phyloP scores from a whole-genome alignment of 2,888 invertebrate species.

The Lycaena phlaeas region DNA sequence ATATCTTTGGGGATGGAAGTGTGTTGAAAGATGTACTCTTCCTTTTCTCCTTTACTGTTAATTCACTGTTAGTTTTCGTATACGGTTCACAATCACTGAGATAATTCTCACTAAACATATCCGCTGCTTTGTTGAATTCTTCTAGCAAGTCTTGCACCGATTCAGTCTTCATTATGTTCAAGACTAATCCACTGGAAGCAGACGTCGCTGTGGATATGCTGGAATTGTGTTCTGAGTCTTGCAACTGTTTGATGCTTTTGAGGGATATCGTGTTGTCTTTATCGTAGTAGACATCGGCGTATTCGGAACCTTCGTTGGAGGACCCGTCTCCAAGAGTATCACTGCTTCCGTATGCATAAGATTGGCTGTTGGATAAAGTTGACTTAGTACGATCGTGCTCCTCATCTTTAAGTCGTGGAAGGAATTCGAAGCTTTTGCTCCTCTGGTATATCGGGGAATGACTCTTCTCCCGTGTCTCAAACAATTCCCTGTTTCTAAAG shows the following conservation, averaged over 20 bases:
- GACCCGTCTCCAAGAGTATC: conserved; percentile 52
- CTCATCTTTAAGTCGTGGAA: conserved; percentile 49
- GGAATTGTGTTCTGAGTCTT: conserved; percentile 42
- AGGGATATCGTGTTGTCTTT: conserved; percentile 45
- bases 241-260: conserved; percentile 50
- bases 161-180: conserved; percentile 43
- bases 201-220: conserved; percentile 47
- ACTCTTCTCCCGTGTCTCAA: conserved; percentile 30
- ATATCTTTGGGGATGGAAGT: conserved; percentile 50
- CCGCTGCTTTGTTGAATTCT: conserved; percentile 58
- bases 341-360: conserved; percentile 43
- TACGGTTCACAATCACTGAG: conserved; percentile 61
- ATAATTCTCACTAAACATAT: conserved; percentile 57
- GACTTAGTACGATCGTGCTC: conserved; percentile 27
- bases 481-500: conserved; percentile 46
- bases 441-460: conserved; percentile 43
- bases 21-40: conserved; percentile 52
- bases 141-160: conserved; percentile 52
- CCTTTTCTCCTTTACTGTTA: conserved; percentile 37
- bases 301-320: conserved; percentile 53
- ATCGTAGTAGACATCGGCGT: conserved; percentile 49
- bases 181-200: conserved; percentile 42
- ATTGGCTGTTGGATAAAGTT: conserved; percentile 32
- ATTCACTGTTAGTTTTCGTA: conserved; percentile 33
- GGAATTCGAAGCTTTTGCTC: conserved; percentile 63